Evolutionary conservation across 2,797 vertebrate genomes (phyloP), one percentile per base, ranked within the genome.

Genomic region (Morelia viridis): DNA sequence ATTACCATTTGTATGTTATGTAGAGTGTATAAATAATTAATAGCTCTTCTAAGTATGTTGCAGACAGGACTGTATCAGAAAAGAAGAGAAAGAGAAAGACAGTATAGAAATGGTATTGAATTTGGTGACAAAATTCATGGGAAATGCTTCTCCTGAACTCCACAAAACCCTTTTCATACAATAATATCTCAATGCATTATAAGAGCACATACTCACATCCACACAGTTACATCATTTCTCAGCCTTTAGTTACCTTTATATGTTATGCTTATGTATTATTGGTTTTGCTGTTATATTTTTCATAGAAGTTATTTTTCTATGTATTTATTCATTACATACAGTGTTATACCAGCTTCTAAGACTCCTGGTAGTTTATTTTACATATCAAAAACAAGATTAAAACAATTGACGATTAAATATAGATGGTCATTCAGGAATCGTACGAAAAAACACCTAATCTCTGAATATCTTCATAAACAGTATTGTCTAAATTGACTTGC

Each of bases 21-120:
- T 91, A 80, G 50, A 80, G 28, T 28, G 11, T 53, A 87, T 91
- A 50, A 91, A 88, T 88, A 88, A 88, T 80, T 53, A 91, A 19
- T 15, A 35, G 6, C 10, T 91, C 64, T 31, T 91, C 3, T 61
- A 31, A 80, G 26, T 12, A 28, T 71, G 57, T 71, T 57, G 53
- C 24, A 58, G 65, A 26, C 8, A 46, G 35, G 35, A 83, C 41
- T 62, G 9, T 87, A 41, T 50, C 28, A 88, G 65, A 68, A 68
- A 68, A 65, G 28, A 46, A 87, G 56, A 86, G 13, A 76, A 76
- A 26, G 60, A 19, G 57, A 60, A 56, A n/a, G 31, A 91, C 19
- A n/a, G 57, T 88, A 88, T 4, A 80, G n/a, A 46, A 62, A 88
- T 80, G 3, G 1, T 61, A 28, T 58, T 91, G 13, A 28, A 46